phyloP scores from a whole-genome alignment of 2,888 invertebrate genomes.

The Andrena hattorfiana region DNA sequence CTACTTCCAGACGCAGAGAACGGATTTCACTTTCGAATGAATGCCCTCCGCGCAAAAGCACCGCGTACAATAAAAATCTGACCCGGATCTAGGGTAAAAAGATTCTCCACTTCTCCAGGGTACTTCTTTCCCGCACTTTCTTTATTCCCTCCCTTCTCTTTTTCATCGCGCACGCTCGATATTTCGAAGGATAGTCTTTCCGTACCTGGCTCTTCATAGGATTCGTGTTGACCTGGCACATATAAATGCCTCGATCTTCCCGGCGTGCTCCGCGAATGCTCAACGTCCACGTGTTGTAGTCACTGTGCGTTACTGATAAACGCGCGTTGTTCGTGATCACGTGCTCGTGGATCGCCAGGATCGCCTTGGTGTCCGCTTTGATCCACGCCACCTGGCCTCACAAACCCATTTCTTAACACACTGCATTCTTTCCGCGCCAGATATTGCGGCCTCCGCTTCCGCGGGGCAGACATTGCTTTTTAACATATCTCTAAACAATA shows the following conservation, averaged over 20 bases:
- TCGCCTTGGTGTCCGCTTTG: conserved; percentile 97
- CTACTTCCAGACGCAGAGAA: conserved; percentile 16
- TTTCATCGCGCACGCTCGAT: not conserved
- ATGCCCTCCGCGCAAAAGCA: conserved; percentile 35
- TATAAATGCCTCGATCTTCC: conserved; percentile 95
- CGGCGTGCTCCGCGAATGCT: conserved; percentile 94
- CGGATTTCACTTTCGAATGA: conserved; percentile 57
- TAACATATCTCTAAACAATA: conserved; percentile 26
- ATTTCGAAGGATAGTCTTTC: conserved; percentile 18
- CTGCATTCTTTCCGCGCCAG: conserved; percentile 3
- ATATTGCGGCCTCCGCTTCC: not conserved
- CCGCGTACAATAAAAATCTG: conserved; percentile 56
- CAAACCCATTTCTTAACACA: conserved; percentile 74
- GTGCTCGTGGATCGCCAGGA: conserved; percentile 96
- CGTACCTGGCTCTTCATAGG: conserved; percentile 97
- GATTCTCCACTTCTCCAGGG: conserved; percentile 32
- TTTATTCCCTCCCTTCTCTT: not conserved
- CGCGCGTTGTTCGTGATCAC: conserved; percentile 97
- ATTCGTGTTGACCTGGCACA: conserved; percentile 98
- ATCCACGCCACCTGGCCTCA: conserved; percentile 95
- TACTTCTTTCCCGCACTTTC: too few relatives aligned
- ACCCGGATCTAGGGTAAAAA: conserved; percentile 57
- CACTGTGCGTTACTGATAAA: conserved; percentile 95
- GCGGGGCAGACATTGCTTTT: not conserved
- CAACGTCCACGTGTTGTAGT: conserved; percentile 97